These are phyloP conservation scores for Stictocephala bisonia DNA, from an alignment of 2,888 invertebrate species.

Conservation along the genomic window DNA sequence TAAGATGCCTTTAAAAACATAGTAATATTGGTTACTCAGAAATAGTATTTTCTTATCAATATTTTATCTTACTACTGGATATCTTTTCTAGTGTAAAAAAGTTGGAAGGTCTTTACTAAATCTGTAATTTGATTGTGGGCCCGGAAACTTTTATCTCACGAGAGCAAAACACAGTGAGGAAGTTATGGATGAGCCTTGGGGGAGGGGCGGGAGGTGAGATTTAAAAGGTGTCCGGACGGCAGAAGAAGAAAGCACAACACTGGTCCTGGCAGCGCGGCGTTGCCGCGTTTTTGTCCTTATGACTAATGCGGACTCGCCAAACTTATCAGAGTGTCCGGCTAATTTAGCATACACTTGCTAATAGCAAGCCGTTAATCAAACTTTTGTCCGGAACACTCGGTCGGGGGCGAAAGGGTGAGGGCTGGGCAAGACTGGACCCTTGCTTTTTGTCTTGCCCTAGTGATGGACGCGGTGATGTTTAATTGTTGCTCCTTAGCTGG, in stretches of 20 bases:
- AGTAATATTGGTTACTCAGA: no score
- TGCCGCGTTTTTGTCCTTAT: constrained; percentile 29
- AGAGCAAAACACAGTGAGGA: constrained; percentile 20
- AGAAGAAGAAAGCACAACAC: no score
- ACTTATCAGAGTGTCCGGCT: constrained; percentile 55
- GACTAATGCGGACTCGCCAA: constrained; percentile 33
- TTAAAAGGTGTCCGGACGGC: constrained; percentile 2
- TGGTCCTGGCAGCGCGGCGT: constrained; percentile 26
- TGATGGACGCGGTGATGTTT: constrained; percentile 47
- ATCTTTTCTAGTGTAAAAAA: no score
- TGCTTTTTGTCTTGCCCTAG: constrained; percentile 50
- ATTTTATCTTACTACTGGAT: no score
- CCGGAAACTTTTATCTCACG: constrained; percentile 18
- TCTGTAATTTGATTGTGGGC: no score
- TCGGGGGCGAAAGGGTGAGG: constrained; percentile 21
- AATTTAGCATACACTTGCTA: constrained; percentile 56
- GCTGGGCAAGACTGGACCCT: constrained; percentile 36
- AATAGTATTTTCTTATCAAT: no score
- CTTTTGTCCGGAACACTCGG: constrained; percentile 57
- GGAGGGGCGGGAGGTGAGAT: background rate
- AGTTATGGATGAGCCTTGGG: no score
- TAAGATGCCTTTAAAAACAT: no score
- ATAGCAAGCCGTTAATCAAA: constrained; percentile 58
- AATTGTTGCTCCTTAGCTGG: constrained; percentile 44
- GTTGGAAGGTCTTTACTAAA: no score